Evolutionary conservation across 2,113 vertebrate genomes (phyloP), one percentile per base, ranked within the genome.

Genomic region (Litocranius walleri): DNA sequence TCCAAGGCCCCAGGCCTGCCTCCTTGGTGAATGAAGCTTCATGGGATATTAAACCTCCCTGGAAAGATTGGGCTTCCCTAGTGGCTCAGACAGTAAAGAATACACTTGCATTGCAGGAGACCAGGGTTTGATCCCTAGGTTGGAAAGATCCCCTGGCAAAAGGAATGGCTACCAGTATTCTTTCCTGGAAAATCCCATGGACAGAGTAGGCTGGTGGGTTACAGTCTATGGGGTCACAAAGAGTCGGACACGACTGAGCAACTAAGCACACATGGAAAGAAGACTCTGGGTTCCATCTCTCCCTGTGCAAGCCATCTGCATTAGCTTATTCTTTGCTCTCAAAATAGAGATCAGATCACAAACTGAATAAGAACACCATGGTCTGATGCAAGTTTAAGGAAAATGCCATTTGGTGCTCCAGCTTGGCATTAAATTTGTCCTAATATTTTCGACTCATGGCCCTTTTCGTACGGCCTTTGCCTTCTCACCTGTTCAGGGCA

Each of bases 171-270:
- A 40, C 67, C n/a, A 40, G 67, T 71, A 71, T 40, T 12, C n/a
- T 71, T 40, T 40, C n/a, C n/a, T 71, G n/a, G 67, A 71, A 71
- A 23, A 71, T 23, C 67, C 10, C 19, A 6, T 13, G n/a, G n/a
- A 23, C 67, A 71, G n/a, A 40, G n/a, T 71, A 71, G n/a, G 67
- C 67, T 71, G 67, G 3, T 71, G 67, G 19, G n/a, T 40, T 40
- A 71, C 0, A 0, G 67, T 12, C n/a, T 71, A 23, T 40, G 67
- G n/a, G n/a, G 10, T 40, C 67, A 5, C n/a, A 40, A 71, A 40
- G 67, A 71, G 67, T 71, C n/a, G 0, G n/a, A 40, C 9, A 71
- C 0, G 2, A 5, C 64, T 71, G n/a, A 71, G 64, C 64, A 71
- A 21, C 64, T 21, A 71, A 71, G 64, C 4, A 71, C 0, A 1